A percentile compares a stretch with the other conserved stretches of the same genome.
phyloP scores from a whole-genome alignment of 1,140 invertebrate genomes.

The Chironomus tepperi region DNA sequence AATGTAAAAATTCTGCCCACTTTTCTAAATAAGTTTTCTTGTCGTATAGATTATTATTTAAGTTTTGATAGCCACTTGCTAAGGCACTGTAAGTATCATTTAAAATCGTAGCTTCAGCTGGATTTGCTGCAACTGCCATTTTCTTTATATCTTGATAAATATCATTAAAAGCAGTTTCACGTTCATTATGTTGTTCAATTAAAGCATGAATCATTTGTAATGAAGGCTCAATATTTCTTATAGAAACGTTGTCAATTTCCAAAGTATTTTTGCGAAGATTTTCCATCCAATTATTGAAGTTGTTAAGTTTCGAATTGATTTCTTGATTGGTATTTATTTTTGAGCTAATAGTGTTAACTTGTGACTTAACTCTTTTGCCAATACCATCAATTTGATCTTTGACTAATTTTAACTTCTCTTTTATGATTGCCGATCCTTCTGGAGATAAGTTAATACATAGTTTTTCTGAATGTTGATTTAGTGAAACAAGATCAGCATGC shows the following conservation, averaged over 20 bases:
- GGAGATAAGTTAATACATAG: constrained; percentile 64
- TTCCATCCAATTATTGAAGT: constrained; percentile 78
- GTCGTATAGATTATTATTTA: constrained; percentile 63
- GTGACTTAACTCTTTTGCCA: constrained; percentile 60
- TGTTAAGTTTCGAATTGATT: constrained; percentile 68
- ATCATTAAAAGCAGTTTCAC: constrained; percentile 58
- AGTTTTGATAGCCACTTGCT: constrained; percentile 63
- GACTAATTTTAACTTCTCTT: constrained; percentile 59
- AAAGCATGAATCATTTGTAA: constrained; percentile 70
- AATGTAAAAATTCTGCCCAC: constrained; percentile 72
- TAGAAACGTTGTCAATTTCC: constrained; percentile 68
- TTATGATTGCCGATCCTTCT: constrained; percentile 62
- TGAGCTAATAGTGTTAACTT: constrained; percentile 71
- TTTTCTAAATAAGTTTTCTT: constrained; percentile 70
- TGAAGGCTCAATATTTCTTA: constrained; percentile 66
- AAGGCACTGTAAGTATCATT: constrained; percentile 64
- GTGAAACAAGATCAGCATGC: constrained; percentile 65
- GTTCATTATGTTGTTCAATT: constrained; percentile 71
- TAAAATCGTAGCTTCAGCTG: constrained; percentile 61
- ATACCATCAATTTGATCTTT: constrained; percentile 61
- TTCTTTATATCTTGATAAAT: constrained; percentile 77
- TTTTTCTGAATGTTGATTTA: constrained; percentile 70
- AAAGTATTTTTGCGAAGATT: constrained; percentile 62
- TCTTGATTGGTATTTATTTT: constrained; percentile 72
- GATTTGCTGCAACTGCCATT: constrained; percentile 54